These are phyloP conservation scores for Littorina saxatilis DNA, from an alignment of 1,140 invertebrate species.

Conservation along the genomic window DNA sequence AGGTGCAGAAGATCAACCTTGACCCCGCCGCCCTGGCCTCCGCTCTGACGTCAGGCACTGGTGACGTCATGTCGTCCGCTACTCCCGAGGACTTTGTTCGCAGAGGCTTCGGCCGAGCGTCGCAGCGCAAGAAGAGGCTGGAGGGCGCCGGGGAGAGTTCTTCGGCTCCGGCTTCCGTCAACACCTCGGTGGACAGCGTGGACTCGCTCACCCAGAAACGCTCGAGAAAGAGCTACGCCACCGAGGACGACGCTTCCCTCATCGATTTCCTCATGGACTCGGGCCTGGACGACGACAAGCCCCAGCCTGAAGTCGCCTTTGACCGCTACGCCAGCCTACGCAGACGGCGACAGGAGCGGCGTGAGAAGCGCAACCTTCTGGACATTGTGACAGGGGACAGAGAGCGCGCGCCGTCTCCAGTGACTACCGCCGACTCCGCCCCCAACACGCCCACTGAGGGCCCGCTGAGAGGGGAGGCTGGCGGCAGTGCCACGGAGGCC, in stretches of 20 bases:
- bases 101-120: slow-evolving; percentile 57
- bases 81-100: slow-evolving; percentile 53
- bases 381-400: slow-evolving; percentile 49
- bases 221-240: slow-evolving; percentile 52
- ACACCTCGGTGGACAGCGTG: slow-evolving; percentile 43
- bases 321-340: slow-evolving; percentile 63
- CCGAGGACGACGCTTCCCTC: slow-evolving; percentile 57
- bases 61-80: slow-evolving; percentile 20
- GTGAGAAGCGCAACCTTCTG: slow-evolving; percentile 42
- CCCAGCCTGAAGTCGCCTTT: slow-evolving; percentile 53
- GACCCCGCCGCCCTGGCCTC: slow-evolving; percentile 32
- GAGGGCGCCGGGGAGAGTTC: neutral
- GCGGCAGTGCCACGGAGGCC: neutral
- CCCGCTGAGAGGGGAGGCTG: neutral
- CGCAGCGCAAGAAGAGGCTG: slow-evolving; percentile 48
- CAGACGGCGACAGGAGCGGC: slow-evolving; percentile 55
- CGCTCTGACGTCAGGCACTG: slow-evolving; percentile 31
- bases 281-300: slow-evolving; percentile 28
- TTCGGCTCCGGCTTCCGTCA: neutral
- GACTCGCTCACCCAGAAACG: slow-evolving; percentile 34
- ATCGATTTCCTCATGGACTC: slow-evolving; percentile 64
- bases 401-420: slow-evolving; percentile 67
- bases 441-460: neutral
- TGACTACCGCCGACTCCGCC: neutral
- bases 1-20: slow-evolving; percentile 65